Base-by-base conservation (phyloP, 2,797 vertebrate genomes). In the Aplochiton taeniatus region DNA sequence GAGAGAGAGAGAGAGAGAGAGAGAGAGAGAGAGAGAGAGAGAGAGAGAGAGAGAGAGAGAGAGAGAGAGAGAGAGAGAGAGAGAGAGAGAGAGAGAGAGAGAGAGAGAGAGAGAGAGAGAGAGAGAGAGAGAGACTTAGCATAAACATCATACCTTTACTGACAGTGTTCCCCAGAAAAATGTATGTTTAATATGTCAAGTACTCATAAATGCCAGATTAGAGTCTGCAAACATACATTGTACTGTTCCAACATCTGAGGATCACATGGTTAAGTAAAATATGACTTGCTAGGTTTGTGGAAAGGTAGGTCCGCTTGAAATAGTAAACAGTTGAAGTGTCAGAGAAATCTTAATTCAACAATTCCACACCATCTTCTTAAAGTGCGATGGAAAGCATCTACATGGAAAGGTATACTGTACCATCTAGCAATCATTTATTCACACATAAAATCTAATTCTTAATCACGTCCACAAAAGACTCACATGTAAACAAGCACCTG, bases 191-290 rank as follows among this genome's bases (percentile, higher is more conserved):
- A 31, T 31, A 6, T 31, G 31, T 6, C 70, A 87, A 84, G 83
- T 80, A 78, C 81, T 88, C 82, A 86, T 89, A 77, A 88, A 89
- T 87, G 85, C 83, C 79, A 87, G 72, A 87, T 86, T 69, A 70
- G 69, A 74, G 68, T 85, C 66, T 69, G 64, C 69, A 82, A 81
- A 79, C 76, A 74, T 88, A 85, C 86, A 80, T 82, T 79, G 76
- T 76, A 81, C 71, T 78, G 70, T 84, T 20, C n/a, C n/a, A n/a
- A n/a, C n/a, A n/a, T n/a, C n/a, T 70, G 83, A 77, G 70, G 86
- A 81, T 75, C 73, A 76, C 82, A 31, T 31, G 6, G n/a, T n/a
- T 90, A 85, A 92, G 91, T 91, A 91, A 91, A 90, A 87, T 83
- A 90, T 85, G 65, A 76, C 77, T 78, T 82, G 78, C 82, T 82